Evolutionary conservation across 1,140 invertebrate species (phyloP), one percentile per base, ranked within the genome.

Genomic region (Microplitis demolitor): DNA sequence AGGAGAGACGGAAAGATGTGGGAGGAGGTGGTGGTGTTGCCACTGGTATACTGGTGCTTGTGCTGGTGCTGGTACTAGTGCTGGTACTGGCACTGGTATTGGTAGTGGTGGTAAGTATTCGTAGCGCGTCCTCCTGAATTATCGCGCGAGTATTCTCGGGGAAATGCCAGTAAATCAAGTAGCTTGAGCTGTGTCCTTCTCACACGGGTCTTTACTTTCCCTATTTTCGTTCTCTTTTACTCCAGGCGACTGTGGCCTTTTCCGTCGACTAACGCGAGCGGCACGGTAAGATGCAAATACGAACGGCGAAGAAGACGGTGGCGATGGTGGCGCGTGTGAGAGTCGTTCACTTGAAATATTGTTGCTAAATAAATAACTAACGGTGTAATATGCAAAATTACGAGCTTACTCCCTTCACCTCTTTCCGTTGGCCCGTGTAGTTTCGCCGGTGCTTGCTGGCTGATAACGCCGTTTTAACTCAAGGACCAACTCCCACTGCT

Each of bases 341-440:
- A 80, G 78, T 80, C 78, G 75, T 81, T 82, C 76, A 63, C 77
- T 75, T 82, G 80, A 84, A 82, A 82, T 84, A 82, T 82, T 79
- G 80, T 82, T 82, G 77, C 78, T 82, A 82, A 82, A 84, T 84
- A 83, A 84, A 83, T 82, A 84, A 84, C 79, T 76, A 84, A 81
- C 77, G 75, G 79, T 83, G 80, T 84, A 84, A 83, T 83, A 82
- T 81, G 79, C 79, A 78, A 83, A 84, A 84, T 83, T 84, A 84
- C 79, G 80, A 82, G 69, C 66, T 54, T 72, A 56, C 66, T 74
- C 66, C 63, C 73, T 74, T 66, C 50, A 58, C 74, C 67, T 69
- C 73, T 73, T 75, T 37, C 24, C 37, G 54, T 13, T 11, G 39
- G 39, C 39, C 39, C 51, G 13, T 71, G 60, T 71, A 58, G 54